Conservation (phyloP, 2,888 invertebrate species). For the Deilephila porcellus region DNA sequence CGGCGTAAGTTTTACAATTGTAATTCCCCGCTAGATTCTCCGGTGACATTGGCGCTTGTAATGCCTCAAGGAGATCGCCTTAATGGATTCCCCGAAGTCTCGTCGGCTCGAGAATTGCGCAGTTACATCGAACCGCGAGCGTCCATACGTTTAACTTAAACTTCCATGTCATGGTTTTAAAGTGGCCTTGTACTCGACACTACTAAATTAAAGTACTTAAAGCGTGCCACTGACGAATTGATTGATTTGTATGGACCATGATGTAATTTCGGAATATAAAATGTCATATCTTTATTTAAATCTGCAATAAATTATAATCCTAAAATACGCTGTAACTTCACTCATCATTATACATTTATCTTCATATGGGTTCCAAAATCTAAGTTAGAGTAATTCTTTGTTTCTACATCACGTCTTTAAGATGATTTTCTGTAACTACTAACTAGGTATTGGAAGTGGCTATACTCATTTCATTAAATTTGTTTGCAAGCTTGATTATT, state of each 20-base stretch:
- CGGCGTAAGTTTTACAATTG: conserved; percentile 61
- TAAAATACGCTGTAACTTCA: background rate
- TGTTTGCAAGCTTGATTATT: no score
- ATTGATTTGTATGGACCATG: conserved; percentile 34
- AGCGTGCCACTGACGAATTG: conserved; percentile 38
- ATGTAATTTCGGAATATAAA: conserved; percentile 21
- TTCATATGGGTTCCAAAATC: background rate
- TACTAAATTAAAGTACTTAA: conserved; percentile 49
- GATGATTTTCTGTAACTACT: no score
- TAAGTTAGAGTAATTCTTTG: no score
- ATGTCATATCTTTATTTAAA: background rate
- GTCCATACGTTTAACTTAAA: conserved; percentile 61
- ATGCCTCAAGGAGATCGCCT: conserved; percentile 70
- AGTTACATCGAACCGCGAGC: conserved; percentile 64
- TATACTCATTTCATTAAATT: no score
- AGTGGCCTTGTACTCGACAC: conserved; percentile 59
- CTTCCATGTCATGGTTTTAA: conserved; percentile 60
- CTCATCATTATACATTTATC: background rate
- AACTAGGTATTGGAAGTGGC: no score
- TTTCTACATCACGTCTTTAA: no score
- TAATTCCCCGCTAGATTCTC: conserved; percentile 46
- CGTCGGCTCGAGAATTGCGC: conserved; percentile 67
- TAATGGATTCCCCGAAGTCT: conserved; percentile 72
- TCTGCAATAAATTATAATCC: background rate
- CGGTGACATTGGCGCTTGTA: conserved; percentile 55